Evolutionary conservation across 2,888 invertebrate species (phyloP), one percentile per base, ranked within the genome.

Genomic region (Cataglyphis albicans): DNA sequence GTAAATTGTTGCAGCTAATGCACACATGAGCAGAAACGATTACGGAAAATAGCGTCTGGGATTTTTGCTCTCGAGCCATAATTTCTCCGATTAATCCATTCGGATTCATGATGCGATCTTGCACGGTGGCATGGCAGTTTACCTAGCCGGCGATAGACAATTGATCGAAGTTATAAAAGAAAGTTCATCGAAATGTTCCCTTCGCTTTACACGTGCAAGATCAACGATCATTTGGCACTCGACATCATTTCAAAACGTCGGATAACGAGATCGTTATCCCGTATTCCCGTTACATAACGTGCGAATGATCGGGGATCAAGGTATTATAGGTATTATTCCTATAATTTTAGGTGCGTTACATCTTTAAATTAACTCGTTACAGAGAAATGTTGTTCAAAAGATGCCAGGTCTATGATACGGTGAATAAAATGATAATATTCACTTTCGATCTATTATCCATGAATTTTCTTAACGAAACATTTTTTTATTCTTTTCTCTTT

Each of bases 341-440:
- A 38, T 76, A 76, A 76, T 76, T 55, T 76, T 12, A 68, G 38
- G 9, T 52, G n/a, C 68, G 63, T 9, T 76, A 67, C 52, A n/a
- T 76, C 52, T 68, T 29, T 55, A n/a, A 76, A 68, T 65, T 67
- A 76, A 67, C 76, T 29, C 38, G 52, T 68, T 68, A 76, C 38
- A n/a, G n/a, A 68, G 38, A 38, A n/a, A 67, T 25, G 29, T 38
- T 52, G 52, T 52, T 55, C 29, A 15, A 12, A 25, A 35, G 25
- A 76, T n/a, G 9, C 38, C 32, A 18, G 29, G 6, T 44, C 32
- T 10, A 74, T n/a, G 21, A 67, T 6, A 29, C 32, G 48, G 65
- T 12, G 18, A n/a, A 18, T 1, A 67, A 38, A 52, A 18, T 35
- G 48, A 35, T 65, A 38, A 67, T 75, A 55, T n/a, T 48, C 12